Conservation (phyloP, 2,113 vertebrate species). For the Atrichornis clamosus region DNA sequence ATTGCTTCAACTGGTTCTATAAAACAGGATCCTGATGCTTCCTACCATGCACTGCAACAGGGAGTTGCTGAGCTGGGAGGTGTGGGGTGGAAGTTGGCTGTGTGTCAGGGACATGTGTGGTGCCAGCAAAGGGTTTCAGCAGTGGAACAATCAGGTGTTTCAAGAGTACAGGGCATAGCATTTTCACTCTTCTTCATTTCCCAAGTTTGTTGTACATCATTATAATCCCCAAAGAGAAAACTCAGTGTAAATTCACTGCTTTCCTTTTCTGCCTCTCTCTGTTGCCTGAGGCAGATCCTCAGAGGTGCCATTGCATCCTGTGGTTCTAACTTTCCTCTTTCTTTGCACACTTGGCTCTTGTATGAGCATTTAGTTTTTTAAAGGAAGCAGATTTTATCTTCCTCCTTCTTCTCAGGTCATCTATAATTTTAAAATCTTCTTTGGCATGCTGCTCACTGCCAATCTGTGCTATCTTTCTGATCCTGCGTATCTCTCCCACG, state of each 20-base stretch:
- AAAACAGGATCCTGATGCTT: not conserved
- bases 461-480: not conserved
- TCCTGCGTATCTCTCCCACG: not conserved
- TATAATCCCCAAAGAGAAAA: not conserved
- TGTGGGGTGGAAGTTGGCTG: not conserved
- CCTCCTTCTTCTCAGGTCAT: not conserved
- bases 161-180: not conserved
- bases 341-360: not conserved
- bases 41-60: not conserved
- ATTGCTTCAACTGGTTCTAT: not conserved
- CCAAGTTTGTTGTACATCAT: rapidly evolving
- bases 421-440: not conserved
- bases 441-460: not conserved
- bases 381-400: not conserved
- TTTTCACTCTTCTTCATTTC: not conserved
- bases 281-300: not conserved
- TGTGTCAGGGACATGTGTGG: rapidly evolving
- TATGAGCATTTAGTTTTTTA: not conserved
- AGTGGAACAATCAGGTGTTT: not conserved
- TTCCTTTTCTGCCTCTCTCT: not conserved
- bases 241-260: not conserved
- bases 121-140: not conserved
- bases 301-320: not conserved
- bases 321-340: not conserved
- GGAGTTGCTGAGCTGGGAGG: not conserved